phyloP scores from a whole-genome alignment of 1,140 invertebrate genomes.

The Berghia stephanieae region DNA sequence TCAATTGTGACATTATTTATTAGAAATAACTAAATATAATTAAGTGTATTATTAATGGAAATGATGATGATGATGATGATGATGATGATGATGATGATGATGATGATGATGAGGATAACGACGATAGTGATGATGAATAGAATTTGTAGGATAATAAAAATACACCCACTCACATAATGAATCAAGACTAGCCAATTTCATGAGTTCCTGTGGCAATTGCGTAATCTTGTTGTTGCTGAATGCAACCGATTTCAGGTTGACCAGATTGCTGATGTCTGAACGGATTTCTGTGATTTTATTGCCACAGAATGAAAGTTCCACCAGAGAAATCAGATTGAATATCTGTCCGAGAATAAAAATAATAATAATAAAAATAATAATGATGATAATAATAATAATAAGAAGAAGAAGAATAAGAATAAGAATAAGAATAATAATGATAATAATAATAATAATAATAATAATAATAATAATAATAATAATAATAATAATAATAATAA shows the following conservation, averaged over 20 bases:
- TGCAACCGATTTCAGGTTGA: slow-evolving; percentile 53
- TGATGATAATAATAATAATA: too few relatives aligned
- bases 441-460: too few relatives aligned
- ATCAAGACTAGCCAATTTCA: slow-evolving; percentile 22
- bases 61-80: slow-evolving; percentile 15
- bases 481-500: too few relatives aligned
- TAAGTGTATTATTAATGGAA: background rate
- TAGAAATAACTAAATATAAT: background rate
- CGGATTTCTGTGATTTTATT: slow-evolving; percentile 54
- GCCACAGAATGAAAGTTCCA: slow-evolving; percentile 55
- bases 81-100: background rate
- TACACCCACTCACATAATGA: background rate
- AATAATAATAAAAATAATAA: background rate
- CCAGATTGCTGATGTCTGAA: slow-evolving; percentile 52
- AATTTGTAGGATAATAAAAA: background rate
- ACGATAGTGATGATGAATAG: background rate
- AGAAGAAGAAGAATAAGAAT: too few relatives aligned
- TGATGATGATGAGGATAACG: background rate
- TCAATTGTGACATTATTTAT: too few relatives aligned
- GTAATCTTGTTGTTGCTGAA: slow-evolving; percentile 57
- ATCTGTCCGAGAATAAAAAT: slow-evolving; percentile 33
- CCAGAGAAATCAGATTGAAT: slow-evolving; percentile 54
- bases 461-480: too few relatives aligned
- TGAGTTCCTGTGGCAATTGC: slow-evolving; percentile 52
- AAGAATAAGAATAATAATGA: too few relatives aligned